phyloP scores from a whole-genome alignment of 1,140 invertebrate species.

The Marisa cornuarietis region DNA sequence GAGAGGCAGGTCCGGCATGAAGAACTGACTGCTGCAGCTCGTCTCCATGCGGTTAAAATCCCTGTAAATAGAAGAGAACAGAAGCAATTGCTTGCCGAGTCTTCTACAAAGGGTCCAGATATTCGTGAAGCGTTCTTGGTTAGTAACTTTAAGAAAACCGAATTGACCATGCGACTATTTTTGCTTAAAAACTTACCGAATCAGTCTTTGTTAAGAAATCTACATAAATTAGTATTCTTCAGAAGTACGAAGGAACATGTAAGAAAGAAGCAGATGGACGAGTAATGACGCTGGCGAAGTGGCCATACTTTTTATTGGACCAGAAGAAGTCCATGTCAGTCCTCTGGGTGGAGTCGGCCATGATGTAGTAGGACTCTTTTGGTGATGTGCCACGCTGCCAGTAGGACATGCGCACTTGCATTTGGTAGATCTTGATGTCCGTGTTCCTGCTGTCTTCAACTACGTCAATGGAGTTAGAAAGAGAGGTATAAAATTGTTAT shows the following conservation, averaged over 20 bases:
- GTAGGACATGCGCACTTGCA: constrained; percentile 19
- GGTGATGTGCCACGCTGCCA: constrained; percentile 4
- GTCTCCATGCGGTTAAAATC: constrained; percentile 17
- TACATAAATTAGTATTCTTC: too few relatives aligned
- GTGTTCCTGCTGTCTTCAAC: not conserved
- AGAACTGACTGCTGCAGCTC: constrained; percentile 14
- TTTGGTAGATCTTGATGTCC: not conserved
- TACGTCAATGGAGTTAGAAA: not conserved
- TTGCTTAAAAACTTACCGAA: too few relatives aligned
- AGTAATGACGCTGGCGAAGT: not conserved
- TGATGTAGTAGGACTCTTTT: constrained; percentile 8
- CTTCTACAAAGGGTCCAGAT: too few relatives aligned
- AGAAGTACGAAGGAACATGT: not conserved
- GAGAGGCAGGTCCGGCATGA: not conserved
- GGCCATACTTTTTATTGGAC: constrained; percentile 9
- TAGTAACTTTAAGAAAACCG: too few relatives aligned
- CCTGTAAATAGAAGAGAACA: not conserved
- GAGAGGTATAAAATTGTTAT: not conserved
- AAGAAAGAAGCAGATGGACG: not conserved
- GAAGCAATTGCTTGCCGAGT: too few relatives aligned
- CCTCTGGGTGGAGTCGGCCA: constrained; percentile 11
- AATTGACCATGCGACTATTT: too few relatives aligned
- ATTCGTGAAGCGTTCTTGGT: too few relatives aligned
- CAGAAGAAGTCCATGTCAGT: not conserved
- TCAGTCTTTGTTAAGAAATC: too few relatives aligned